Evolutionary conservation across 2,888 invertebrate genomes (phyloP).

Genomic region (Melanotus villosus): DNA sequence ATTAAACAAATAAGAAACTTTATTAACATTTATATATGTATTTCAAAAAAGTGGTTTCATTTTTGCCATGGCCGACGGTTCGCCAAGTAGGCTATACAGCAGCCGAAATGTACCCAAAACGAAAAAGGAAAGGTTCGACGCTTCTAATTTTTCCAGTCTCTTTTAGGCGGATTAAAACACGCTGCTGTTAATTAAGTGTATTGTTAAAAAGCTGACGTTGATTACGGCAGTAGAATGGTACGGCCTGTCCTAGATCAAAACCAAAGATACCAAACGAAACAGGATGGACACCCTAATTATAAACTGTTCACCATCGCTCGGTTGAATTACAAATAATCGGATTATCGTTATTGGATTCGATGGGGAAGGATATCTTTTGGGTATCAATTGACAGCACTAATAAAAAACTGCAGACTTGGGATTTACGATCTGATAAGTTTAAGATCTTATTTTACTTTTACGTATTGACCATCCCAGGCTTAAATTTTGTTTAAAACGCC

Average conservation of each 20-base stretch:
- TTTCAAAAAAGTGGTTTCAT: too few species aligned
- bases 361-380: conserved; percentile 18
- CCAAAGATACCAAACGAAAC: conserved; percentile 55
- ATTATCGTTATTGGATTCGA: conserved; percentile 39
- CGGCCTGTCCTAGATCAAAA: conserved; percentile 55
- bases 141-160: conserved; percentile 8
- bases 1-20: not conserved
- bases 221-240: conserved; percentile 52
- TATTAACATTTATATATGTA: too few species aligned
- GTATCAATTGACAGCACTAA: conserved; percentile 13
- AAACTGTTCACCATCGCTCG: conserved; percentile 51
- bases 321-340: conserved; percentile 40
- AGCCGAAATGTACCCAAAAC: too few species aligned
- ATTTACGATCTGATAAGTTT: too few species aligned
- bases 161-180: conserved; percentile 40
- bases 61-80: not conserved
- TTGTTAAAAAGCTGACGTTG: conserved; percentile 58
- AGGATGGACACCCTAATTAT: conserved; percentile 55
- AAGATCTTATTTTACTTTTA: too few species aligned
- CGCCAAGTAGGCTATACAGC: too few species aligned
- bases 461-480: too few species aligned
- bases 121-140: conserved; percentile 14
- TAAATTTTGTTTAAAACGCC: too few species aligned
- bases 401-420: not conserved
- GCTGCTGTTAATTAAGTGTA: conserved; percentile 57